Conservation (phyloP, 2,797 vertebrate species). For the Tiaroga cobitis region DNA sequence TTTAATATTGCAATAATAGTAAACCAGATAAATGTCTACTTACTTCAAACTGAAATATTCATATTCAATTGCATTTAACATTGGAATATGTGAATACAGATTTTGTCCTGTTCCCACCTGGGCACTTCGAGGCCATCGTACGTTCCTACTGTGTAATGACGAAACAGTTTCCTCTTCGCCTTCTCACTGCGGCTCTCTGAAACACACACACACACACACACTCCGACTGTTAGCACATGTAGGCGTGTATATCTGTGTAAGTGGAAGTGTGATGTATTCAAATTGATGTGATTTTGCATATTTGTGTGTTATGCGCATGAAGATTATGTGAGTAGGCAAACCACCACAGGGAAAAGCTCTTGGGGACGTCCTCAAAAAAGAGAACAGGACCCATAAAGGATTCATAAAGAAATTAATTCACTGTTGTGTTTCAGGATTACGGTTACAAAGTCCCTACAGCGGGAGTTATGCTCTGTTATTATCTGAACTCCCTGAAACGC, state of each 20-base stretch:
- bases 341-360: conserved; percentile 13
- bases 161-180: conserved; percentile 89
- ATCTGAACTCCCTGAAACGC: neutral
- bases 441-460: neutral
- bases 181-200: conserved; percentile 86
- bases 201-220: conserved; percentile 57
- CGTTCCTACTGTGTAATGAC: conserved; percentile 92
- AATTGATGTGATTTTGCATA: conserved; percentile 30
- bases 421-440: neutral
- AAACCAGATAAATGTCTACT: neutral
- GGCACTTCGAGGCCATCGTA: conserved; percentile 91
- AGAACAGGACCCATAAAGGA: neutral
- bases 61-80: neutral
- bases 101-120: conserved; percentile 73
- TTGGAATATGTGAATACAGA: neutral
- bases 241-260: conserved; percentile 38
- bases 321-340: conserved; percentile 35
- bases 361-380: conserved; percentile 21
- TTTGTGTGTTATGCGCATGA: conserved; percentile 20
- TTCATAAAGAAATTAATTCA: neutral
- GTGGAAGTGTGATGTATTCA: conserved; percentile 38
- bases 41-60: neutral
- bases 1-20: neutral
- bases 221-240: conserved; percentile 35
- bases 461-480: neutral